Evolutionary conservation across 1,140 invertebrate species (phyloP).

Genomic region (Steinernema feltiae): DNA sequence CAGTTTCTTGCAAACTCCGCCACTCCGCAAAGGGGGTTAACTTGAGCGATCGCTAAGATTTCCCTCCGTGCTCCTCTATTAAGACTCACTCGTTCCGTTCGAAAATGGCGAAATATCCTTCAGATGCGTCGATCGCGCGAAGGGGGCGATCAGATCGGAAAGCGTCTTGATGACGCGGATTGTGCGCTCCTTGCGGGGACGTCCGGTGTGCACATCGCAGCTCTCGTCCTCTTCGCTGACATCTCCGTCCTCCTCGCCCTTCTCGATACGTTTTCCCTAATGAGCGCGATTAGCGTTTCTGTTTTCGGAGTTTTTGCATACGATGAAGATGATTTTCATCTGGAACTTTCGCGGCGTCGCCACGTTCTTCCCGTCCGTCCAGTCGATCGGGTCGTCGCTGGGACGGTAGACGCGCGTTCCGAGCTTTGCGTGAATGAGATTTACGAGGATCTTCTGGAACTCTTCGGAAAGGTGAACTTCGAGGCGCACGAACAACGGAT

Average conservation of each 20-base stretch:
- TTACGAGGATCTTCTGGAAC: slow-evolving; percentile 42
- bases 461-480: slow-evolving; percentile 48
- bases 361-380: slow-evolving; percentile 43
- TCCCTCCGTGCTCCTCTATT: no score
- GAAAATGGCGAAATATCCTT: slow-evolving; percentile 30
- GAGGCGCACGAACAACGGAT: slow-evolving; percentile 49
- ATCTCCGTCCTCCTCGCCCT: slow-evolving; percentile 34
- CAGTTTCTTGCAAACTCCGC: slow-evolving; percentile 22
- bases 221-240: slow-evolving; percentile 47
- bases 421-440: slow-evolving; percentile 37
- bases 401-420: slow-evolving; percentile 46
- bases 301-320: slow-evolving; percentile 16
- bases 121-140: slow-evolving; percentile 42
- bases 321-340: slow-evolving; percentile 53
- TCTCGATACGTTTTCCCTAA: slow-evolving; percentile 19
- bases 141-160: slow-evolving; percentile 49
- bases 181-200: slow-evolving; percentile 26
- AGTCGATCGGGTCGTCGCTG: slow-evolving; percentile 45
- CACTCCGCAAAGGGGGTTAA: neutral
- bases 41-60: no score
- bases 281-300: neutral
- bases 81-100: slow-evolving; percentile 8
- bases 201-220: slow-evolving; percentile 25
- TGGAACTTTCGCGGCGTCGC: slow-evolving; percentile 51
- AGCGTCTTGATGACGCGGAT: slow-evolving; percentile 39